phyloP scores from a whole-genome alignment of 2,113 vertebrate genomes.

The Salminus brasiliensis region DNA sequence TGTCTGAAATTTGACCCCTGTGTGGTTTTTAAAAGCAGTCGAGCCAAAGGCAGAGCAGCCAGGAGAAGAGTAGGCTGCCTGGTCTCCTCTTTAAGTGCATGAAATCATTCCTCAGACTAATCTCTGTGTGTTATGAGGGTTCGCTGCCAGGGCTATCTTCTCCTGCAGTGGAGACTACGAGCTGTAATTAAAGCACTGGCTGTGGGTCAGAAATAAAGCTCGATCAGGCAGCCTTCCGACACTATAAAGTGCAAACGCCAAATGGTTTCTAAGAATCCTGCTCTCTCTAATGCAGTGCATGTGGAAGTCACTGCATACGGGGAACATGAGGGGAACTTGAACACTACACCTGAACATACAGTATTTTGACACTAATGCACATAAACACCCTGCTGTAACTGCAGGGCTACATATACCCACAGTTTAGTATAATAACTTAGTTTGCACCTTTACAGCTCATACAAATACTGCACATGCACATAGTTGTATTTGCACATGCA shows the following conservation, averaged over 20 bases:
- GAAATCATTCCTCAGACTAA: slow-evolving; percentile 19
- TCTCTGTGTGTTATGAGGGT: slow-evolving; percentile 16
- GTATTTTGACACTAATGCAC: too few species aligned
- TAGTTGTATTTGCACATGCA: too few species aligned
- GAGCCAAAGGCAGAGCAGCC: not conserved
- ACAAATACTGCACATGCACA: too few species aligned
- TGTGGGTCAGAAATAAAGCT: slow-evolving; percentile 24
- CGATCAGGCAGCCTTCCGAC: slow-evolving; percentile 54
- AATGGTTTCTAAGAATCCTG: slow-evolving; percentile 59
- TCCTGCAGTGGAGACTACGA: slow-evolving; percentile 9
- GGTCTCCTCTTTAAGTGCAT: not conserved
- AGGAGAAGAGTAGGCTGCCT: not conserved
- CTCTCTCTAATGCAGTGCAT: not conserved
- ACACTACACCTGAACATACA: too few species aligned
- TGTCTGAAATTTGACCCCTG: not conserved
- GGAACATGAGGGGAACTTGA: too few species aligned
- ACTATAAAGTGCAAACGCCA: slow-evolving; percentile 62
- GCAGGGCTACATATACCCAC: too few species aligned
- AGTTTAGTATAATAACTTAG: too few species aligned
- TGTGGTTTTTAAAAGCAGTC: not conserved
- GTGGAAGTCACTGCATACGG: too few species aligned
- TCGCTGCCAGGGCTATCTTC: slow-evolving; percentile 6
- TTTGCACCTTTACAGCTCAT: too few species aligned
- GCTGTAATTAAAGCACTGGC: slow-evolving; percentile 57
- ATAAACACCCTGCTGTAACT: too few species aligned